These are phyloP conservation scores for Phataginus tetradactyla DNA, from an alignment of 2,797 vertebrate species.

Conservation along the genomic window DNA sequence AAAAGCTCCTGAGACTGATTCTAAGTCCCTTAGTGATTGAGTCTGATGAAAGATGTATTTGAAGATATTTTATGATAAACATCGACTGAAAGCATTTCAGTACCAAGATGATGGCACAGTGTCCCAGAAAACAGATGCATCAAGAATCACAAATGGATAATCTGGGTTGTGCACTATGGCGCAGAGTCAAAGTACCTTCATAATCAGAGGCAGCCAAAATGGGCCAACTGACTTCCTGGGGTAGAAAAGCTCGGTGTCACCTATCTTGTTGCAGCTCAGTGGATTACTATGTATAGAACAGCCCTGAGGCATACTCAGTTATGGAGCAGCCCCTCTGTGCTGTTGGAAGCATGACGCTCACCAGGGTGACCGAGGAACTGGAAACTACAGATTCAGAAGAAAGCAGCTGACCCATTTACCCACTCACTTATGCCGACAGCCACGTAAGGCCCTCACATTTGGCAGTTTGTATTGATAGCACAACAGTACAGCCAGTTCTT, in stretches of 20 bases:
- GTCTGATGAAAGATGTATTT: conserved; percentile 8
- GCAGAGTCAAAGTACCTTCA: not conserved
- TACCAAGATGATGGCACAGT: not conserved
- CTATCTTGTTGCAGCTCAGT: not conserved
- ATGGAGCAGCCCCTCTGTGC: not conserved
- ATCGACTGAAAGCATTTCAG: not conserved
- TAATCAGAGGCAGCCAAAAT: not conserved
- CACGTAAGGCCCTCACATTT: not conserved
- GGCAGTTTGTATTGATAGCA: not conserved
- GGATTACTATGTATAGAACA: conserved; percentile 18
- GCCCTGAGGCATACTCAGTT: not conserved
- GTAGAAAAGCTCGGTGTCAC: not conserved
- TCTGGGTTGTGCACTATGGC: not conserved
- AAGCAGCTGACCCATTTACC: not conserved
- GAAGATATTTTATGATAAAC: conserved; percentile 23
- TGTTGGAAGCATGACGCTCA: not conserved
- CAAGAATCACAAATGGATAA: not conserved
- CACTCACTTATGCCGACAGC: not conserved
- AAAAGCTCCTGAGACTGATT: not conserved
- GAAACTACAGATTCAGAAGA: not conserved
- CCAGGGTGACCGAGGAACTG: not conserved
- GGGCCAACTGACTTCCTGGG: not conserved
- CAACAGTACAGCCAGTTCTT: not conserved
- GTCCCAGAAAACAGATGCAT: not conserved
- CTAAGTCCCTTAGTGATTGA: not conserved